These are phyloP conservation scores for Penelope pileata DNA, from an alignment of 2,113 vertebrate genomes.

Conservation along the genomic window DNA sequence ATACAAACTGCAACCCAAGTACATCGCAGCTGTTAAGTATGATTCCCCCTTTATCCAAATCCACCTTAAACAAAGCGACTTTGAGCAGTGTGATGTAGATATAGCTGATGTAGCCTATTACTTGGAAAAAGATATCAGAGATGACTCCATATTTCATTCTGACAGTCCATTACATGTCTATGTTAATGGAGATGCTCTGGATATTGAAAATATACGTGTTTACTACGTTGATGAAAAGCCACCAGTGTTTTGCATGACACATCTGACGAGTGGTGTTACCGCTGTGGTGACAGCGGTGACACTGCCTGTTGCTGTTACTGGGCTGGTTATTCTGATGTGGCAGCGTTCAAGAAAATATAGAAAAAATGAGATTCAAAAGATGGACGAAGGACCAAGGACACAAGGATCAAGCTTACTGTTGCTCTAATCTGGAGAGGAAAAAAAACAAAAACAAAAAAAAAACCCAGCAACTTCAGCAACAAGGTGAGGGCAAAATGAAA, in stretches of 20 bases:
- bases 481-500: not conserved
- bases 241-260: slow-evolving; percentile 83
- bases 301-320: slow-evolving; percentile 71
- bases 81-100: slow-evolving; percentile 43
- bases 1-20: slow-evolving; percentile 68
- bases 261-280: slow-evolving; percentile 80
- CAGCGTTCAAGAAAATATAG: slow-evolving; percentile 70
- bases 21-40: slow-evolving; percentile 71
- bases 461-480: not conserved
- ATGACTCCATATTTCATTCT: slow-evolving; percentile 70
- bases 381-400: slow-evolving; percentile 80
- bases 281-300: slow-evolving; percentile 84
- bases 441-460: not conserved
- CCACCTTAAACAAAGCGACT: slow-evolving; percentile 70
- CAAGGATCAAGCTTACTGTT: slow-evolving; percentile 46
- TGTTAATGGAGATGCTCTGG: slow-evolving; percentile 61
- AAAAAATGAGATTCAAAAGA: slow-evolving; percentile 82
- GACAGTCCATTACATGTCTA: slow-evolving; percentile 18
- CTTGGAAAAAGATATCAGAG: slow-evolving; percentile 88
- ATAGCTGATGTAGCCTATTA: slow-evolving; percentile 83
- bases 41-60: slow-evolving; percentile 76
- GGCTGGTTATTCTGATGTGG: slow-evolving; percentile 76
- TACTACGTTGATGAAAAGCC: slow-evolving; percentile 85
- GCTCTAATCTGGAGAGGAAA: not conserved
- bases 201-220: slow-evolving; percentile 79